phyloP scores from a whole-genome alignment of 2,888 invertebrate species.

The Thereva nobilitata region DNA sequence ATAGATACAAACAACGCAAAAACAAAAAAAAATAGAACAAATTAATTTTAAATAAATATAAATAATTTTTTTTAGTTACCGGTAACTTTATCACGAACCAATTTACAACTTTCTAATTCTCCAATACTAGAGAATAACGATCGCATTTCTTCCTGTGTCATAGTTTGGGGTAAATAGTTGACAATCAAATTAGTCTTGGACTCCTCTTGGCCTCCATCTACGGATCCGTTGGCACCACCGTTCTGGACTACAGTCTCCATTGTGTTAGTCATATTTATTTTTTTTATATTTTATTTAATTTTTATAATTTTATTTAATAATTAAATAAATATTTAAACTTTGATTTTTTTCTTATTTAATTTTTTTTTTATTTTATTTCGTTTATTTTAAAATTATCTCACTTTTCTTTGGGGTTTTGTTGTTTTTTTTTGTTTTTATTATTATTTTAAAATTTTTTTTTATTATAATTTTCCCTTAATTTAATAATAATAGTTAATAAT shows the following conservation, averaged over 20 bases:
- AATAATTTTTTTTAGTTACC: constrained; percentile 60
- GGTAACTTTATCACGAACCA: constrained; percentile 95
- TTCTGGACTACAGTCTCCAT: constrained; percentile 78
- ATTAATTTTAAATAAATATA: constrained; percentile 2
- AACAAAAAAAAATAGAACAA: constrained; percentile 10
- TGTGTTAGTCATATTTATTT: constrained; percentile 57
- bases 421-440: constrained; percentile 43
- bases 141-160: constrained; percentile 94
- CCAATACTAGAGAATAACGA: constrained; percentile 93
- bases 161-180: constrained; percentile 92
- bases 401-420: constrained; percentile 48
- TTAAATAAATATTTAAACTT: constrained; percentile 33
- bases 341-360: constrained; percentile 40
- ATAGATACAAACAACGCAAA: constrained; percentile 1
- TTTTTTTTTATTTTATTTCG: constrained; percentile 41
- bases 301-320: constrained; percentile 47
- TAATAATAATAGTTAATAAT: no score
- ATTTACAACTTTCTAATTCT: constrained; percentile 95
- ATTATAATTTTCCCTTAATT: no score
- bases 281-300: constrained; percentile 58
- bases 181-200: constrained; percentile 94
- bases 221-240: constrained; percentile 62
- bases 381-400: constrained; percentile 52
- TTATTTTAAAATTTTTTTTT: constrained; percentile 30
- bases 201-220: constrained; percentile 80